Conservation (phyloP, 1,140 invertebrate genomes). For the Brachionus plicatilis region DNA sequence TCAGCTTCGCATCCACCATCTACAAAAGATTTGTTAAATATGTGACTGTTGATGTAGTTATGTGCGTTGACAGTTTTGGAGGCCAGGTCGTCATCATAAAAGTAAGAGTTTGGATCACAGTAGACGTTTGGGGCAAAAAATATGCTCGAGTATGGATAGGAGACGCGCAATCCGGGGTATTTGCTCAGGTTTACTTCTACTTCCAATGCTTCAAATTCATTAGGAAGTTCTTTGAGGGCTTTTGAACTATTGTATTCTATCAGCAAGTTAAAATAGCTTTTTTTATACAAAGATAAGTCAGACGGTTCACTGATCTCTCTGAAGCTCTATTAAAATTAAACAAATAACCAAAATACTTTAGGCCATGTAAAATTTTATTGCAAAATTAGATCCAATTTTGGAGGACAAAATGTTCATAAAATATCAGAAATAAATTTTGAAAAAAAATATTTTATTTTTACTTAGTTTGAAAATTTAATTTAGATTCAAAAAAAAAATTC, state of each 20-base stretch:
- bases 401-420: too few species aligned
- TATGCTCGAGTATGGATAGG: constrained; percentile 54
- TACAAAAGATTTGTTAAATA: neutral
- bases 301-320: constrained; percentile 53
- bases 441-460: too few species aligned
- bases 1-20: constrained; percentile 44
- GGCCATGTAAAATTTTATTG: neutral
- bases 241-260: constrained; percentile 52
- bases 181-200: constrained; percentile 51
- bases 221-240: constrained; percentile 46
- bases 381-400: too few species aligned
- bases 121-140: constrained; percentile 55
- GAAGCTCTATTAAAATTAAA: constrained; percentile 47
- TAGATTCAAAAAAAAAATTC: too few species aligned
- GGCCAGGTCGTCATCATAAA: constrained; percentile 55
- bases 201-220: constrained; percentile 49
- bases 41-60: constrained; percentile 52
- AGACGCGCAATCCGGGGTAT: constrained; percentile 48
- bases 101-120: constrained; percentile 56
- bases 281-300: constrained; percentile 45
- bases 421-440: too few species aligned
- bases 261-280: constrained; percentile 55
- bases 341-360: neutral
- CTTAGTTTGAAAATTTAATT: too few species aligned
- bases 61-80: constrained; percentile 56